A percentile compares a stretch with the other conserved stretches of the same genome.
Evolutionary conservation across 2,888 invertebrate genomes (phyloP).

Genomic region (Ectemnius continuus): DNA sequence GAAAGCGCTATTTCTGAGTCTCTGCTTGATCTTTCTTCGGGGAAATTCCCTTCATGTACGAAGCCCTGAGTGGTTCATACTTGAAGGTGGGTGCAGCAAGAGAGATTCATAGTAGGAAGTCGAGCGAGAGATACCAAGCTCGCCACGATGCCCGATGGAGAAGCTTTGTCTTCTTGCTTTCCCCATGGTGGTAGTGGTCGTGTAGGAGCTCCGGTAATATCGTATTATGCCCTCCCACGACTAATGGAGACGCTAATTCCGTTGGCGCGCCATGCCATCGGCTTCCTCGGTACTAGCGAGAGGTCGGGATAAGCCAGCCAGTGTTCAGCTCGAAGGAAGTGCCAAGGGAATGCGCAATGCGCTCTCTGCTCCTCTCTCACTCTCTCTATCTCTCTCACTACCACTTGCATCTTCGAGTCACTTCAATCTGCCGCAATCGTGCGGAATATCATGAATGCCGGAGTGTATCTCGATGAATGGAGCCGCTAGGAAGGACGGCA

Average conservation of each 20-base stretch:
- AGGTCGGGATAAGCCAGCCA: conserved; percentile 41
- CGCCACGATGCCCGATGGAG: conserved; percentile 37
- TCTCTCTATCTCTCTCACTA: conserved; percentile 14
- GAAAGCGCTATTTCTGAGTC: neutral
- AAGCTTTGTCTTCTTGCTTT: conserved; percentile 66
- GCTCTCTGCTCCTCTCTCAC: too few relatives aligned
- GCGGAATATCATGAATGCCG: conserved; percentile 72
- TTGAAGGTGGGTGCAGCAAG: conserved; percentile 12
- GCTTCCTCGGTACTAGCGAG: conserved; percentile 55
- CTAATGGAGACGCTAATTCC: conserved; percentile 76
- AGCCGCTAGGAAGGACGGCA: conserved; percentile 59
- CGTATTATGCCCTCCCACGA: conserved; percentile 69
- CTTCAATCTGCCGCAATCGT: conserved; percentile 69
- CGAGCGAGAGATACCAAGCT: conserved; percentile 46
- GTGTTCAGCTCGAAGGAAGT: conserved; percentile 34
- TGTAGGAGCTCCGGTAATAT: conserved; percentile 67
- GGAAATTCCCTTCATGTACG: neutral
- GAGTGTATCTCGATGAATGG: conserved; percentile 70
- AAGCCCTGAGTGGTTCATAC: too few relatives aligned
- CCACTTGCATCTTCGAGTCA: conserved; percentile 63
- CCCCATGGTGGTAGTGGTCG: conserved; percentile 18
- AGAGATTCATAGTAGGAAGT: conserved; percentile 46
- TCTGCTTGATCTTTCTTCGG: conserved; percentile 1
- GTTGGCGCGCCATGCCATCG: conserved; percentile 60
- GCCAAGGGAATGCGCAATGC: conserved; percentile 30